Evolutionary conservation across 2,888 invertebrate genomes (phyloP).

Genomic region (Lasioglossum malachurum): DNA sequence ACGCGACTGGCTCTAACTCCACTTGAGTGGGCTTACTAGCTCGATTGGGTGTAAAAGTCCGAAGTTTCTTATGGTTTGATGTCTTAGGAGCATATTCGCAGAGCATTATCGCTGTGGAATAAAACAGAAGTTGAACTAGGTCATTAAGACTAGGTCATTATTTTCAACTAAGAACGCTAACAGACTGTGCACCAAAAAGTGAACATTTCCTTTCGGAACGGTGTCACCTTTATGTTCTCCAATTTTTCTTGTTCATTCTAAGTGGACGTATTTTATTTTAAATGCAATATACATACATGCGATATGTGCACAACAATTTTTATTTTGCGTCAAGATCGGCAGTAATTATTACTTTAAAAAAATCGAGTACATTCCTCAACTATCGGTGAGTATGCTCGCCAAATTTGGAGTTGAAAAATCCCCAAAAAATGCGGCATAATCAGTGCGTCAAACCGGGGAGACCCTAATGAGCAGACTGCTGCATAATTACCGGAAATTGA

Average conservation of each 20-base stretch:
- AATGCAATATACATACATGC: too few relatives aligned
- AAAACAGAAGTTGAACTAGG: background rate
- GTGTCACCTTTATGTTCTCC: background rate
- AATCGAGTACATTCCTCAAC: background rate
- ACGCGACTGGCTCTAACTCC: background rate
- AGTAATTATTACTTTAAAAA: background rate
- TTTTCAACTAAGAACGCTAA: background rate
- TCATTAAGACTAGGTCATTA: background rate
- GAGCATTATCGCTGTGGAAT: background rate
- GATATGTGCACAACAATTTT: background rate
- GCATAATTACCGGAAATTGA: slow-evolving; percentile 58
- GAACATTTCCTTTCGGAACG: background rate
- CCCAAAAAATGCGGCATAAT: background rate
- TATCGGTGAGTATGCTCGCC: too few relatives aligned
- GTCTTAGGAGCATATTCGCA: background rate
- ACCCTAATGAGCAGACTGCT: slow-evolving; percentile 11
- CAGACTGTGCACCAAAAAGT: background rate
- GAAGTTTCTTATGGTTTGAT: background rate
- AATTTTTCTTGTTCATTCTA: background rate
- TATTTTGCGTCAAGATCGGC: background rate
- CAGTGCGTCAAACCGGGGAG: background rate
- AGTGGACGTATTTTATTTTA: too few relatives aligned
- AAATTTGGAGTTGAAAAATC: too few relatives aligned
- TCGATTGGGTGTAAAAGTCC: background rate
- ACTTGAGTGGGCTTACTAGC: background rate